phyloP scores from a whole-genome alignment of 2,113 vertebrate genomes.

The Ageneiosus marmoratus region DNA sequence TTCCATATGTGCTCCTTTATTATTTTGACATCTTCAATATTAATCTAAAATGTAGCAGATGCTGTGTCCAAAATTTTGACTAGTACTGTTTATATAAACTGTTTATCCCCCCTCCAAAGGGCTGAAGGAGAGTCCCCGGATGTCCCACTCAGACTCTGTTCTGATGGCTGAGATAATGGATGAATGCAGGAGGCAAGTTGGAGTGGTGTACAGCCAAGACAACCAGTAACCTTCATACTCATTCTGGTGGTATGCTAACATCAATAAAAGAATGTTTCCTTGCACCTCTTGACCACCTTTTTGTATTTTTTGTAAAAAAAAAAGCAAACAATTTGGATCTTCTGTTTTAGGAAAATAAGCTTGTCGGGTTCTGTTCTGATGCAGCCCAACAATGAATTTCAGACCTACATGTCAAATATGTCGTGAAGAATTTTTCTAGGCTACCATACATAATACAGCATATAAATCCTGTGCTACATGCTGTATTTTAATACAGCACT shows the following conservation, averaged over 20 bases:
- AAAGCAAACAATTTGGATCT: not conserved
- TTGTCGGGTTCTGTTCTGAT: not conserved
- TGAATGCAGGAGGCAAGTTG: constrained; percentile 75
- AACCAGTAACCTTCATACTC: constrained; percentile 43
- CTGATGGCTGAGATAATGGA: constrained; percentile 79
- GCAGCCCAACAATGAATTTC: not conserved
- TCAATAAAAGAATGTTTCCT: not conserved
- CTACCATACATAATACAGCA: not conserved
- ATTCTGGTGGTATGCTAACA: not conserved
- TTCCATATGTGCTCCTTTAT: too few relatives aligned
- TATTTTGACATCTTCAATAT: too few relatives aligned
- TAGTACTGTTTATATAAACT: too few relatives aligned
- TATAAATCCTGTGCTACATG: not conserved
- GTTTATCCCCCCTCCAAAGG: constrained; percentile 62
- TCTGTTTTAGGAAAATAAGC: not conserved
- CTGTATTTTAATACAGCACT: not conserved
- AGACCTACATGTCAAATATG: not conserved
- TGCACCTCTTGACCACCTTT: not conserved
- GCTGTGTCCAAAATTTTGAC: too few relatives aligned
- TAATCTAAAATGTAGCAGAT: too few relatives aligned
- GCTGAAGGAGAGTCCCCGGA: constrained; percentile 79
- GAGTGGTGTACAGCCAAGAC: constrained; percentile 77
- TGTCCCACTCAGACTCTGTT: constrained; percentile 78
- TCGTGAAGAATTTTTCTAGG: not conserved
- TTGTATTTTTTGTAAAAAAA: not conserved